These are phyloP conservation scores for Sinocyclocheilus rhinocerous DNA, from an alignment of 2,113 vertebrate genomes.

Conservation along the genomic window DNA sequence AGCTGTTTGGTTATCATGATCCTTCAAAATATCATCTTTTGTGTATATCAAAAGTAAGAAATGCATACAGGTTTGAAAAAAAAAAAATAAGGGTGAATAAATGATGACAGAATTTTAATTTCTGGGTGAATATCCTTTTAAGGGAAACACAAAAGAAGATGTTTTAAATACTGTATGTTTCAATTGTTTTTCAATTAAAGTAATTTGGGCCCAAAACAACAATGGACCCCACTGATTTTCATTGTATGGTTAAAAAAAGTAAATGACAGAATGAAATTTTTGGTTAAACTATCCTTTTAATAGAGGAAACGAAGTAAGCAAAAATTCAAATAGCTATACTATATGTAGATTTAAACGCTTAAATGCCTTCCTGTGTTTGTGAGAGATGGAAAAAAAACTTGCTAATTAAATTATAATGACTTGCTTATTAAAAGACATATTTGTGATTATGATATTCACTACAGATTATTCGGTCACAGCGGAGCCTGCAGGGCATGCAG, in stretches of 20 bases:
- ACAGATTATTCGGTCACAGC: conserved; percentile 39
- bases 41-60: background rate
- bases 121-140: background rate
- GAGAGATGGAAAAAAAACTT: background rate
- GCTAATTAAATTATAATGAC: background rate
- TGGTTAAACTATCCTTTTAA: background rate
- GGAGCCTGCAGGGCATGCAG: conserved; percentile 36
- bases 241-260: background rate
- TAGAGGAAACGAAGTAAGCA: background rate
- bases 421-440: background rate
- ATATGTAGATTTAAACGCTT: background rate
- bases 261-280: background rate
- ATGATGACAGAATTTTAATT: background rate
- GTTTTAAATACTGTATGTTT: background rate
- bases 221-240: background rate
- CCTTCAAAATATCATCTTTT: background rate
- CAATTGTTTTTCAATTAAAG: background rate
- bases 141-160: background rate
- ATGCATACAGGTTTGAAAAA: background rate
- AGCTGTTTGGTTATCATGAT: background rate
- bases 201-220: background rate
- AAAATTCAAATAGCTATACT: background rate
- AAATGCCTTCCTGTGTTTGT: background rate
- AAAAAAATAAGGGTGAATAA: background rate
- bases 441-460: background rate